Evolutionary conservation across 2,797 vertebrate genomes (phyloP), one percentile per base, ranked within the genome.

Genomic region (Schizopygopsis pylzovi): DNA sequence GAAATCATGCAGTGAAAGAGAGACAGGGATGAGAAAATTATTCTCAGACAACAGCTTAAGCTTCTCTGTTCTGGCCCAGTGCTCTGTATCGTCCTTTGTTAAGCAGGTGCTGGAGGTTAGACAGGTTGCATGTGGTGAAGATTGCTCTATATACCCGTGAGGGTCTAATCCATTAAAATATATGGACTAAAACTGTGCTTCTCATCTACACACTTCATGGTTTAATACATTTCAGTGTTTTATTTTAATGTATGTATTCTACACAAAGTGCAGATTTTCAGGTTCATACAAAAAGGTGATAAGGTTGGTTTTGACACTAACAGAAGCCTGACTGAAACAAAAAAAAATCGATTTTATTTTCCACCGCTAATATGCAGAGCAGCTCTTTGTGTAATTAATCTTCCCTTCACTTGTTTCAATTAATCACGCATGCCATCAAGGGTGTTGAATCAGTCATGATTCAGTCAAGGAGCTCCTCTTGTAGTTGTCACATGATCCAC

Each of bases 1-100:
- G 93, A 92, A 94, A 95, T 95, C 93, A 94, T 91, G 92, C 18
- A 49, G 86, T 72, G 28, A 84, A 65, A 76, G 82, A 86, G 70
- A 82, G 47, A 84, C 73, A 72, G 41, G 59, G 63, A 67, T 12
- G 49, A 71, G 22, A 39, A 81, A 80, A 45, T 54, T 79, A 86
- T 89, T 90, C 79, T 89, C 80, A 87, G 47, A 88, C 82, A 86
- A 81, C 79, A 88, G 81, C 89, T 89, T 87, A 88, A 81, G 77
- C 85, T 87, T 85, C 61, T 87, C 81, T 89, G 89, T 89, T 85
- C 85, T 89, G 82, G 80, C 8, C 39, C 45, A 89, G 90, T 47
- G 78, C 84, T 85, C 88, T 87, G 91, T 87, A 91, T 86, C 81
- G 67, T 81, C 80, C 90, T 92, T 92, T 91, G 92, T 93, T 90